Evolutionary conservation across 2,113 vertebrate genomes (phyloP).

Genomic region (Eubucco bourcierii): DNA sequence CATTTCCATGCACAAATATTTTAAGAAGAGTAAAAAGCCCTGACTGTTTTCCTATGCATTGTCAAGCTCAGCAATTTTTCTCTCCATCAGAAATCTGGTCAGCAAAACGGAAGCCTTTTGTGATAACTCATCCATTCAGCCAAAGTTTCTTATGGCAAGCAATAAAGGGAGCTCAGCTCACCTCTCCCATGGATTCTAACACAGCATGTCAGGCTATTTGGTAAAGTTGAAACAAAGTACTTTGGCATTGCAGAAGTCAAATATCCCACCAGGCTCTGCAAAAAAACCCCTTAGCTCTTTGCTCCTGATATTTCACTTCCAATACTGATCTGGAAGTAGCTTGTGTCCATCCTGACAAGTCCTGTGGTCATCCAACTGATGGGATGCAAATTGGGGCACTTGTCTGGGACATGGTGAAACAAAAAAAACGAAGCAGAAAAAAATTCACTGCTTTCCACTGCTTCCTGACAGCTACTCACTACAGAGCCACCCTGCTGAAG

Average conservation of each 20-base stretch:
- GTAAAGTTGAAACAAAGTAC: background rate
- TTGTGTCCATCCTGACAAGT: background rate
- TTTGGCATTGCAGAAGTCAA: background rate
- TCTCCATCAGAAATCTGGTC: background rate
- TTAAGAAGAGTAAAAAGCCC: background rate
- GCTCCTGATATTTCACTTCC: background rate
- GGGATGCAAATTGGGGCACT: background rate
- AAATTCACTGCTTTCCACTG: background rate
- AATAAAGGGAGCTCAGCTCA: background rate
- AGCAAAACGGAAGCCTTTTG: slow-evolving; percentile 1
- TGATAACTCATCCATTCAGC: background rate
- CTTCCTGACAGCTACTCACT: background rate
- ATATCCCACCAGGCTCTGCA: background rate
- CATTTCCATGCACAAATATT: background rate
- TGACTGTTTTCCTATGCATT: background rate
- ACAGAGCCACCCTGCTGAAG: background rate
- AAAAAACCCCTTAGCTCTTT: background rate
- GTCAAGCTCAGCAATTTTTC: background rate
- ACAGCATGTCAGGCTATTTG: accelerated
- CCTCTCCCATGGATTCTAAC: background rate
- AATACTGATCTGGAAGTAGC: background rate
- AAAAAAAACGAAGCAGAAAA: background rate
- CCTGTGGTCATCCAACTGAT: background rate
- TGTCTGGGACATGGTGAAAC: background rate
- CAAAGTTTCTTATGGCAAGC: background rate